Base-by-base conservation (phyloP, 2,113 vertebrate genomes). In the Oncorhynchus keta region DNA sequence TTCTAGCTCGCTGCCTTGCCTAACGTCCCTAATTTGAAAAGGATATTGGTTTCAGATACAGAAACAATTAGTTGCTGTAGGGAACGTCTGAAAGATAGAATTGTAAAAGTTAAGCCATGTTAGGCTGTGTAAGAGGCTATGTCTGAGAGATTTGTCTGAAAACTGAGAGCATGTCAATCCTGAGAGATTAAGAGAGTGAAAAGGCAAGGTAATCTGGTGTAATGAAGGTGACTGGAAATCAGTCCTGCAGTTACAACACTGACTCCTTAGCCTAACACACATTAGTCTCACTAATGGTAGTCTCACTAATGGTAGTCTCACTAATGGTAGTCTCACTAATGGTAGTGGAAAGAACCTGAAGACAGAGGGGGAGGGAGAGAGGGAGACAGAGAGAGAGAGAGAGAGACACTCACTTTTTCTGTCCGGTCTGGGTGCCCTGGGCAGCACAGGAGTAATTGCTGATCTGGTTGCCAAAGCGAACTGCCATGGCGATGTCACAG, bases 381-480 rank as follows among this genome's bases (percentile, higher is more conserved):
- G 7, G 14, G 68, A n/a, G 68, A 35, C 7, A 57, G 51, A 55
- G 18, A 39, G 28, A 11, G 32, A 18, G 32, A 16, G 14, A 72
- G 0, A 39, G 32, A 45, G 4, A 35, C 5, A 4, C 95, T 95
- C 92, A 99, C 97, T 99, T 99, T 83, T 99, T 99, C 68, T 96
- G 97, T 73, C 98, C 97, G 0, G 94, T 97, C 90, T 99, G 98
- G 1, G 96, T 98, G 13, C 97, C 98, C 82, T 97, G 97, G 14
- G 98, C 97, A 0, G 97, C 98, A 0, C 98, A 99, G 57, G 95
- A 96, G 89, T 99, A 99, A 93, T 99, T 99, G 18, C 96, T 95
- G 0, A 98, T 93, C 64, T 94, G 88, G 82, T 71, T 92, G 22
- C 97, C 96, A 0, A 99, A 99, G 70, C 95, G 95, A 77, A 98